phyloP scores from a whole-genome alignment of 2,888 invertebrate genomes.

The Diaphora mendica region DNA sequence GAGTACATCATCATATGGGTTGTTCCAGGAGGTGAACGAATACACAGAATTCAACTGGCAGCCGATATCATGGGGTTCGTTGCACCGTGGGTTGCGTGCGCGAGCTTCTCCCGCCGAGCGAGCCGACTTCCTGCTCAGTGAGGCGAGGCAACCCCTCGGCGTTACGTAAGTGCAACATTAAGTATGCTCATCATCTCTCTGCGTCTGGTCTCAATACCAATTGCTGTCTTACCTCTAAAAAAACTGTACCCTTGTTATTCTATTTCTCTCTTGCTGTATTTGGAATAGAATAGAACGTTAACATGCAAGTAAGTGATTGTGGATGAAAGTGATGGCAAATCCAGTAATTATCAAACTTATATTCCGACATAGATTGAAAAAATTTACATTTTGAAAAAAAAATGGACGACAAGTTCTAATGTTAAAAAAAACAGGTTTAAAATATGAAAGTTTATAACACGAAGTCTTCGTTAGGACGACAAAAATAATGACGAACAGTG shows the following conservation, averaged over 20 bases:
- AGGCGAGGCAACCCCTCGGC: conserved; percentile 45
- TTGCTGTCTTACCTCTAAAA: not conserved
- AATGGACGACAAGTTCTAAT: no score
- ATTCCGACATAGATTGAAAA: no score
- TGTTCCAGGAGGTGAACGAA: conserved; percentile 67
- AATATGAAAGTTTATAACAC: not conserved
- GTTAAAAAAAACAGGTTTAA: not conserved
- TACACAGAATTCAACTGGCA: conserved; percentile 64
- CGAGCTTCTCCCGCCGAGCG: conserved; percentile 52
- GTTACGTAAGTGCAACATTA: conserved; percentile 47
- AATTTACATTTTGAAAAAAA: no score
- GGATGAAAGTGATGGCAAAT: not conserved
- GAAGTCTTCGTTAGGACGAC: not conserved
- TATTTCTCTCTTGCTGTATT: not conserved
- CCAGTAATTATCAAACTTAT: no score
- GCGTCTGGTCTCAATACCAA: not conserved
- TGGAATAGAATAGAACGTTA: not conserved
- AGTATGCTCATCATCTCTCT: no score
- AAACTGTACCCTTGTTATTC: not conserved
- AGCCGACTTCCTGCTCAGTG: conserved; percentile 56
- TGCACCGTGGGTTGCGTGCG: conserved; percentile 66
- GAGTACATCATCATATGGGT: not conserved
- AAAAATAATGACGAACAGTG: not conserved
- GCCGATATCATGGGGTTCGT: conserved; percentile 54
- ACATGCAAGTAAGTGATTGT: not conserved